A percentile compares a stretch with the other conserved stretches of the same genome.
Conservation (phyloP, 2,888 invertebrate genomes). For the Geotrupes spiniger region DNA sequence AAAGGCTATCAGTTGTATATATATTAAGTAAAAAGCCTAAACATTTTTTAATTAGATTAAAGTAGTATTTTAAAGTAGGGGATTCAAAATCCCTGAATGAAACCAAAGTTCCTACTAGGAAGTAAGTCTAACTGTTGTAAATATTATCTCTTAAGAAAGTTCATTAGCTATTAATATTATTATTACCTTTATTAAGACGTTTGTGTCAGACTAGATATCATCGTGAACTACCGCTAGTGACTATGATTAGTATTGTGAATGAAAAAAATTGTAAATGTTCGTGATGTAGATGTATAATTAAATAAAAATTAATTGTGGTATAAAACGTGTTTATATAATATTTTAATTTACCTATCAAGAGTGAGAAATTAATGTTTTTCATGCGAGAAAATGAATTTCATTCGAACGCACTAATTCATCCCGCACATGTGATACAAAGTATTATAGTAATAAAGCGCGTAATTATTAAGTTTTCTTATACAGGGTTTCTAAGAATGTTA, state of each 20-base stretch:
- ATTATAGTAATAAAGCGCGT: no score
- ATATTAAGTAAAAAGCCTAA: constrained; percentile 1
- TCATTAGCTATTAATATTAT: constrained; percentile 15
- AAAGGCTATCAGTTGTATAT: neutral
- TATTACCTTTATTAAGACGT: constrained; percentile 25
- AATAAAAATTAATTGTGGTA: constrained; percentile 45
- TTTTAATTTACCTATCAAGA: no score
- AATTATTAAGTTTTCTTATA: no score
- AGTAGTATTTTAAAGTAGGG: constrained; percentile 15
- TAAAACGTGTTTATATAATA: constrained; percentile 20
- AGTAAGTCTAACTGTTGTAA: constrained; percentile 32
- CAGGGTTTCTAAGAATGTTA: no score
- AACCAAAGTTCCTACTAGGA: constrained; percentile 63
- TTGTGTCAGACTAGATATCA: constrained; percentile 33
- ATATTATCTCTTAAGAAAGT: constrained; percentile 16
- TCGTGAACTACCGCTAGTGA: constrained; percentile 16
- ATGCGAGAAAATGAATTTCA: no score
- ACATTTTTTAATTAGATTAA: neutral
- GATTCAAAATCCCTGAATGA: constrained; percentile 53
- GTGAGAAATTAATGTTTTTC: no score
- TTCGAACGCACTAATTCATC: no score
- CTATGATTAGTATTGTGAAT: constrained; percentile 37
- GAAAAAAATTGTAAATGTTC: constrained; percentile 46
- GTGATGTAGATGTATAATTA: constrained; percentile 48
- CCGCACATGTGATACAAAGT: no score